Evolutionary conservation across 2,888 invertebrate genomes (phyloP), one percentile per base, ranked within the genome.

Genomic region (Matsumyia berberina): DNA sequence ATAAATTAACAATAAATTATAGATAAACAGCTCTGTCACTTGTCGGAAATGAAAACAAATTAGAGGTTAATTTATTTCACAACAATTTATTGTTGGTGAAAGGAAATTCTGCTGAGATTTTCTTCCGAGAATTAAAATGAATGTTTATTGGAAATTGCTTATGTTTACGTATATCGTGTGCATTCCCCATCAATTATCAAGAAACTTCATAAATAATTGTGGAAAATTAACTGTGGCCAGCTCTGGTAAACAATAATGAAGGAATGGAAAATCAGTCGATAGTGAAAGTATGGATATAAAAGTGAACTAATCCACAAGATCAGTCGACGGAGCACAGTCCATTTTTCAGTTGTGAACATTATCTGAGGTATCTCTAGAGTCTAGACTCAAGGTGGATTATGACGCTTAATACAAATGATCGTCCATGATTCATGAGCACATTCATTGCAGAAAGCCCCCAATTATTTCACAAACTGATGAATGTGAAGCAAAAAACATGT

Each of bases 31-130:
- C 29, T 55, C 64, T 64, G 64, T 73, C 64, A 73, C 11, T 53
- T 53, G 11, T 7, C 44, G 74, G 74, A 76, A 76, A 76, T 29
- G 49, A 24, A 8, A 64, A 35, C 3, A n/a, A 8, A 44, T 62
- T 66, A 57, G 66, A 74, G 31, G 12, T 19, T 46, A 35, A 66
- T 74, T 66, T 8, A 29, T 57, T 55, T 57, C n/a, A 44, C 31
- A 9, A 49, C 9, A 39, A 39, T 51, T 39, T 33, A 55, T 62
- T 73, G 33, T 55, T 35, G 7, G 58, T 77, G 67, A 67, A 67
- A 53, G 67, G 76, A 67, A 67, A 51, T 51, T 19, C n/a, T 17
- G 31, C 15, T 8, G 31, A 31, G 0, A 29, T 58, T 72, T 57
- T 44, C 64, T 62, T 35, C 19, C 19, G 35, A 33, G 35, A 51